Conservation (phyloP, 2,888 invertebrate genomes). For the Phaonia tiefii region DNA sequence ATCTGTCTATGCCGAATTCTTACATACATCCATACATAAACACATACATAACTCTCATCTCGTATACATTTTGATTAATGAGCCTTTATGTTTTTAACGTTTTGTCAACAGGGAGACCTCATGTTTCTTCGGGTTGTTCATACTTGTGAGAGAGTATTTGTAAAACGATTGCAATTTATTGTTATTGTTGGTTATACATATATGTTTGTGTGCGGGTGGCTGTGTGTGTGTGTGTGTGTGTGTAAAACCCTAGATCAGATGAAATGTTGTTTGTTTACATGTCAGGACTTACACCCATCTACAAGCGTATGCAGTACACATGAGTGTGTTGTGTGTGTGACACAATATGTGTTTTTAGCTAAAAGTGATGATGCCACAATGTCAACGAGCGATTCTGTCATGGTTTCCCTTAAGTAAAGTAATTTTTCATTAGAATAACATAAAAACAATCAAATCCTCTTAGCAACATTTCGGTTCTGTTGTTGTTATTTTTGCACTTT, state of each 20-base stretch:
- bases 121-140: constrained; percentile 28
- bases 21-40: no score
- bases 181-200: neutral
- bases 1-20: neutral
- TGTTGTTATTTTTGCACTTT: no score
- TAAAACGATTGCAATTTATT: constrained; percentile 33
- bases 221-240: constrained; percentile 4
- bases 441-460: constrained; percentile 32
- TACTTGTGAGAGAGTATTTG: constrained; percentile 11
- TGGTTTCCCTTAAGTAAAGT: constrained; percentile 44
- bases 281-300: neutral
- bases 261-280: constrained; percentile 32
- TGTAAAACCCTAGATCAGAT: constrained; percentile 12
- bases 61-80: constrained; percentile 61
- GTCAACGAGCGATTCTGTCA: constrained; percentile 55
- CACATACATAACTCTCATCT: neutral
- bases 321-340: no score
- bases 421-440: constrained; percentile 41
- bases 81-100: constrained; percentile 59
- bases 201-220: constrained; percentile 8
- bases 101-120: constrained; percentile 63
- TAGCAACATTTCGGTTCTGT: no score
- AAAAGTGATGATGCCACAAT: constrained; percentile 55
- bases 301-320: neutral
- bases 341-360: neutral